Conservation (phyloP, 2,113 vertebrate species). For the Leucoraja erinaceus region DNA sequence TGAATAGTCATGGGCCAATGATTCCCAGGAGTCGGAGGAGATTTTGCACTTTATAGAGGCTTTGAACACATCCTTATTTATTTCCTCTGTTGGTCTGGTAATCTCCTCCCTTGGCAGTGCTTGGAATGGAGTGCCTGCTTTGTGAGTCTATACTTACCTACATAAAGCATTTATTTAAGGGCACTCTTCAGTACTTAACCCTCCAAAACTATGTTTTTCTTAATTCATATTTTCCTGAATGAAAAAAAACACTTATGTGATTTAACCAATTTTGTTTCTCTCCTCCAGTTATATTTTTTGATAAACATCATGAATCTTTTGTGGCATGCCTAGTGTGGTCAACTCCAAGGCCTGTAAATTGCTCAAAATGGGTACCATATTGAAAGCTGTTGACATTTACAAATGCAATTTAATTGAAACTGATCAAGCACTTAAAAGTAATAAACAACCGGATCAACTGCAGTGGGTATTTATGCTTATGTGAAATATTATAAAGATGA, state of each 20-base stretch:
- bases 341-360: not conserved
- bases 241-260: not conserved
- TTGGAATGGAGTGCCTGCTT: too few species aligned
- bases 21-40: too few species aligned
- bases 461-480: not conserved
- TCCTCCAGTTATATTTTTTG: not conserved
- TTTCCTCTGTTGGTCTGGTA: too few species aligned
- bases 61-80: too few species aligned
- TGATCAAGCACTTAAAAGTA: not conserved
- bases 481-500: not conserved
- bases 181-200: not conserved
- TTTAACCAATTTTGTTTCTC: not conserved
- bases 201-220: not conserved
- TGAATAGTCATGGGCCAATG: too few species aligned
- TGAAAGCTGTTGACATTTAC: not conserved
- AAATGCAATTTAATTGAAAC: not conserved
- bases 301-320: not conserved
- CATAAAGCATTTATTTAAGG: not conserved
- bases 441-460: not conserved
- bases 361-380: not conserved
- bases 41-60: too few species aligned
- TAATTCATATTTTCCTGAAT: not conserved
- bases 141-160: not conserved
- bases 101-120: too few species aligned
- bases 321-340: not conserved